Conservation (phyloP, 2,888 invertebrate species). For the Agriotes lineatus region DNA sequence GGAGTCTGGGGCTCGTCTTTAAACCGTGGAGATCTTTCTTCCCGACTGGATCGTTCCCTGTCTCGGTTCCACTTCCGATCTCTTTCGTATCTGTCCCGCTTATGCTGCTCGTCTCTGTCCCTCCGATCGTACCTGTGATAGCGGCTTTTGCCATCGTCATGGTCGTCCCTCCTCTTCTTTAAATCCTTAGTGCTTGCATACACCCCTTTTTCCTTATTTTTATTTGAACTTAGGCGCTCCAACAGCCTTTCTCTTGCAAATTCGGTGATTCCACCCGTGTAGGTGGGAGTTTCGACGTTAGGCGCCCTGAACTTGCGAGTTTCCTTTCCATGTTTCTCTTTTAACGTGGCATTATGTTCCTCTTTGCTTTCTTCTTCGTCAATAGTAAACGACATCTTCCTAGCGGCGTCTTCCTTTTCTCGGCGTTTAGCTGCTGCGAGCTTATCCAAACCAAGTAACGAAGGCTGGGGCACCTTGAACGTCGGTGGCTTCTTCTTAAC, state of each 20-base stretch:
- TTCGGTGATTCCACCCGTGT: constrained; percentile 91
- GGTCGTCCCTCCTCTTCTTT: constrained; percentile 57
- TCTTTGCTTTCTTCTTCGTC: constrained; percentile 63
- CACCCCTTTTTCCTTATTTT: constrained; percentile 77
- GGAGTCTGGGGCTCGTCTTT: constrained; percentile 92
- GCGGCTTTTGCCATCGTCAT: constrained; percentile 60
- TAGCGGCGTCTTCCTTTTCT: constrained; percentile 72
- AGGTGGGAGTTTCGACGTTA: constrained; percentile 91
- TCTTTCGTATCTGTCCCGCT: constrained; percentile 55
- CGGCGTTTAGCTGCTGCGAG: constrained; percentile 82
- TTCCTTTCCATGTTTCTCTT: constrained; percentile 55
- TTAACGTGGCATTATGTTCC: constrained; percentile 61
- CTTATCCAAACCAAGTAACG: constrained; percentile 86
- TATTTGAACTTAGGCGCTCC: constrained; percentile 70
- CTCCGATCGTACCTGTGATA: constrained; percentile 60
- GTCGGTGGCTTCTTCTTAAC: constrained; percentile 78
- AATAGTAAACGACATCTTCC: constrained; percentile 76
- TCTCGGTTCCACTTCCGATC: constrained; percentile 56
- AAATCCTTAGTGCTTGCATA: constrained; percentile 76
- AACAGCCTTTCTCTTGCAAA: constrained; percentile 81
- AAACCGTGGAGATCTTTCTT: constrained; percentile 71
- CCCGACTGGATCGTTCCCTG: constrained; percentile 45
- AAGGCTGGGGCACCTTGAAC: constrained; percentile 83
- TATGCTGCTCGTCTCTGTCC: constrained; percentile 59
- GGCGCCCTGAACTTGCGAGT: constrained; percentile 81